These are phyloP conservation scores for Flabesymbios commensalis DNA, from an alignment of 2,888 invertebrate species.

Conservation along the genomic window DNA sequence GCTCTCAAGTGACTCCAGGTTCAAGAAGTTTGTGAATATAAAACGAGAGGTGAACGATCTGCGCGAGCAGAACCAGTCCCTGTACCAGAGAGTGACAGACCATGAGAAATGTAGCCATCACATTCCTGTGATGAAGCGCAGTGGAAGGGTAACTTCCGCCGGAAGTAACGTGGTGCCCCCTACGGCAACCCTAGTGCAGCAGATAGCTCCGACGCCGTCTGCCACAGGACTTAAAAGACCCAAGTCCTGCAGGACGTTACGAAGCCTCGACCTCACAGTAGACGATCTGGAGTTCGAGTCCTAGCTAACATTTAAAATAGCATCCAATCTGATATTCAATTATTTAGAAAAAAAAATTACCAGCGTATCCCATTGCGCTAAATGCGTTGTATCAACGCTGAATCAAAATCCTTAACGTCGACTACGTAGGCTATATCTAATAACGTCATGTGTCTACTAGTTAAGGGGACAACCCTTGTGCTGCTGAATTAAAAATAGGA, in stretches of 20 bases:
- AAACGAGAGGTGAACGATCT: slow-evolving; percentile 24
- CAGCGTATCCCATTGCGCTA: too few relatives aligned
- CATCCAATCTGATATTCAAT: too few relatives aligned
- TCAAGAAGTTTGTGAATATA: slow-evolving; percentile 25
- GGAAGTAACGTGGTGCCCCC: neutral
- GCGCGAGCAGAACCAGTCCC: slow-evolving; percentile 15
- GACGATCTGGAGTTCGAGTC: too few relatives aligned
- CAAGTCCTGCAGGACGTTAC: slow-evolving; percentile 1
- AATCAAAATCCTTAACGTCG: too few relatives aligned
- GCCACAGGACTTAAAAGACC: neutral
- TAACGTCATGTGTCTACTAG: too few relatives aligned
- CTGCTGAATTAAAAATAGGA: too few relatives aligned
- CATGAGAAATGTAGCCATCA: neutral
- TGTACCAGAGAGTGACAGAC: neutral
- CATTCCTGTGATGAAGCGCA: neutral
- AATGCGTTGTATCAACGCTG: too few relatives aligned
- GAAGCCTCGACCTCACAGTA: too few relatives aligned
- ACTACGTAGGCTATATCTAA: too few relatives aligned
- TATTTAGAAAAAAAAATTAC: too few relatives aligned
- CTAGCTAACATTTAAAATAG: too few relatives aligned
- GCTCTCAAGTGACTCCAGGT: slow-evolving; percentile 5
- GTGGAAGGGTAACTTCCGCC: neutral
- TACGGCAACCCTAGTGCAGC: neutral
- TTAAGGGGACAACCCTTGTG: too few relatives aligned
- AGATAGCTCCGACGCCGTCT: neutral